Evolutionary conservation across 2,797 vertebrate genomes (phyloP).

Genomic region (Melanotaenia trifasciata): DNA sequence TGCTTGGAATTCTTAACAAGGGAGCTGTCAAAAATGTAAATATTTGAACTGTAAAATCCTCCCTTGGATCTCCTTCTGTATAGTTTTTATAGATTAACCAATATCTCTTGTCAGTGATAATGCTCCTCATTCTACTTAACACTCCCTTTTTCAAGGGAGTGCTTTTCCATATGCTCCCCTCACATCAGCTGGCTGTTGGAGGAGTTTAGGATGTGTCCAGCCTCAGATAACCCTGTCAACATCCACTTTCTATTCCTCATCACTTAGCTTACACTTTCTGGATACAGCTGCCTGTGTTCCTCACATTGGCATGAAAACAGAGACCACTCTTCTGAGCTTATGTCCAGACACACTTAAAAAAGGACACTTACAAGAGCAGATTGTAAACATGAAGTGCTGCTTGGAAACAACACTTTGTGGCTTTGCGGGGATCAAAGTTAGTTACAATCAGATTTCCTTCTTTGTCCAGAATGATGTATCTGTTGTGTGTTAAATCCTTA

Average conservation of each 20-base stretch:
- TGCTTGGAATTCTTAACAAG: slow-evolving; percentile 34
- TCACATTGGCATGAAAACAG: slow-evolving; percentile 35
- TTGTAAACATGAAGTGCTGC: slow-evolving; percentile 34
- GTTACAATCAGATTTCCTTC: slow-evolving; percentile 30
- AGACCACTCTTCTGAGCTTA: slow-evolving; percentile 19
- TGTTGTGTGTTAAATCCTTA: not conserved
- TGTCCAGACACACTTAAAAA: slow-evolving; percentile 13
- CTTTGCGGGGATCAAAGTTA: slow-evolving; percentile 18
- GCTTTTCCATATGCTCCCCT: not conserved
- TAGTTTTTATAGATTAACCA: not conserved
- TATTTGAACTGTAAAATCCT: slow-evolving; percentile 19
- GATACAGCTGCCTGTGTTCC: slow-evolving; percentile 21
- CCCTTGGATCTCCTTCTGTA: not conserved
- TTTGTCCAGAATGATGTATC: slow-evolving; percentile 20
- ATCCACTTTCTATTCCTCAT: slow-evolving; percentile 52
- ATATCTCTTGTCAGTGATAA: not conserved
- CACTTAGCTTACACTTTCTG: slow-evolving; percentile 61
- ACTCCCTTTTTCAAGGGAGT: not conserved
- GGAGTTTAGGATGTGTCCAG: slow-evolving; percentile 19
- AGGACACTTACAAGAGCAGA: slow-evolving; percentile 14
- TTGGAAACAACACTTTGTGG: slow-evolving; percentile 22
- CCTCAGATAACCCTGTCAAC: slow-evolving; percentile 70
- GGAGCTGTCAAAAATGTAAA: slow-evolving; percentile 43
- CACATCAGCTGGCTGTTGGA: slow-evolving; percentile 3
- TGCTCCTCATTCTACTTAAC: not conserved